These are phyloP conservation scores for Theristus sp. DNA, from an alignment of 2,888 invertebrate species.

Conservation along the genomic window DNA sequence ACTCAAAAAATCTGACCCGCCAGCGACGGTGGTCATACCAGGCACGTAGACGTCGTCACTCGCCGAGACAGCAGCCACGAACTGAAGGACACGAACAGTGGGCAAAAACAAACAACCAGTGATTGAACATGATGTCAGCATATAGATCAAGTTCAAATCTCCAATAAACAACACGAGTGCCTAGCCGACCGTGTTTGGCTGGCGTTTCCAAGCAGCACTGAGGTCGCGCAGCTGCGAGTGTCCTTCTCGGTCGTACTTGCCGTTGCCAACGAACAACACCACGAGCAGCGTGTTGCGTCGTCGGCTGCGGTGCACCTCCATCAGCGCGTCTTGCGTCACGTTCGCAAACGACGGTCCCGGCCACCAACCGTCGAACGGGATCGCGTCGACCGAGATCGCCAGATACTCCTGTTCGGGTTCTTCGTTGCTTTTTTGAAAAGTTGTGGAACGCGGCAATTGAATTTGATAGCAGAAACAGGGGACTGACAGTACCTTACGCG, in stretches of 20 bases:
- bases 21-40: background rate
- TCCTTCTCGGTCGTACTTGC: background rate
- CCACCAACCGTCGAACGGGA: background rate
- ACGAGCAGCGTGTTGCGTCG: background rate
- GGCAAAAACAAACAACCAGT: too few species aligned
- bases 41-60: background rate
- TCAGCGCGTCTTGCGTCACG: background rate
- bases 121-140: too few species aligned
- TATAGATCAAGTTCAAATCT: too few species aligned
- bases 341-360: background rate
- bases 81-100: too few species aligned
- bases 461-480: too few species aligned
- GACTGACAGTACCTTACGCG: background rate
- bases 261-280: background rate
- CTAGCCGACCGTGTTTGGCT: background rate
- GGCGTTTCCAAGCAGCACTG: background rate
- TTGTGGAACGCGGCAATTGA: too few species aligned
- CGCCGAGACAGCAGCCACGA: background rate
- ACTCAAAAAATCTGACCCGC: too few species aligned
- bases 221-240: background rate
- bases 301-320: background rate
- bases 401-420: too few species aligned
- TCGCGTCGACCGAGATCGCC: background rate
- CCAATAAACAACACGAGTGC: too few species aligned
- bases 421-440: too few species aligned